Evolutionary conservation across 2,113 vertebrate genomes (phyloP).

Genomic region (Aramus guarauna): DNA sequence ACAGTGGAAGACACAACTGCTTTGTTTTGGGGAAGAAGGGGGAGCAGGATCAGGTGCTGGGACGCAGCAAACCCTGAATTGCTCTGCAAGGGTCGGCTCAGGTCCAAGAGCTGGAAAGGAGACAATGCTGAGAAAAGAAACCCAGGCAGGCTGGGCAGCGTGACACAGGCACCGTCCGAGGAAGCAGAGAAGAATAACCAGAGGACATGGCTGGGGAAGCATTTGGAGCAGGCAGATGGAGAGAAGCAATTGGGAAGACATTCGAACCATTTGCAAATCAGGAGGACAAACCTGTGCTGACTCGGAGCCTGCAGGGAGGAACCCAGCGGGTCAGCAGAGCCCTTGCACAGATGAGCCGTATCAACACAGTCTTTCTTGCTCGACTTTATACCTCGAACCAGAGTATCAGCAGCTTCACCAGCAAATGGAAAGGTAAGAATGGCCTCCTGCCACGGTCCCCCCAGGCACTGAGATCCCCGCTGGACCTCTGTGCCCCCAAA

Average conservation of each 20-base stretch:
- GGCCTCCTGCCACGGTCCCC: not conserved
- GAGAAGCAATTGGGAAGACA: not conserved
- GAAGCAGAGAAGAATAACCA: not conserved
- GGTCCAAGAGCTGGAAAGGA: not conserved
- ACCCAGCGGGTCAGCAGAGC: not conserved
- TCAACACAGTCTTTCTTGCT: not conserved
- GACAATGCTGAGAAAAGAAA: not conserved
- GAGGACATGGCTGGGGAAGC: not conserved
- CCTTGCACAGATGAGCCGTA: not conserved
- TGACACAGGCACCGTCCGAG: accelerated
- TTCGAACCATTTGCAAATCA: accelerated
- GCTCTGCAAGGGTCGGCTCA: not conserved
- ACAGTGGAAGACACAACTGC: not conserved
- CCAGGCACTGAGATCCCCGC: not conserved
- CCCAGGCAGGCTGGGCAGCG: not conserved
- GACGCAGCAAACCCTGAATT: not conserved
- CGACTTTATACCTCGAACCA: not conserved
- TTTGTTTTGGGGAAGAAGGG: not conserved
- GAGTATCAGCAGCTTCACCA: not conserved
- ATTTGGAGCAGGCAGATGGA: not conserved
- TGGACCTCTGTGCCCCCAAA: not conserved
- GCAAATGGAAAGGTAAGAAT: not conserved
- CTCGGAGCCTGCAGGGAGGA: not conserved
- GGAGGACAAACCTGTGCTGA: not conserved
- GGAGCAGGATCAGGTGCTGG: not conserved